Base-by-base conservation (phyloP, 1,140 invertebrate genomes). In the Probaryconus sp. region DNA sequence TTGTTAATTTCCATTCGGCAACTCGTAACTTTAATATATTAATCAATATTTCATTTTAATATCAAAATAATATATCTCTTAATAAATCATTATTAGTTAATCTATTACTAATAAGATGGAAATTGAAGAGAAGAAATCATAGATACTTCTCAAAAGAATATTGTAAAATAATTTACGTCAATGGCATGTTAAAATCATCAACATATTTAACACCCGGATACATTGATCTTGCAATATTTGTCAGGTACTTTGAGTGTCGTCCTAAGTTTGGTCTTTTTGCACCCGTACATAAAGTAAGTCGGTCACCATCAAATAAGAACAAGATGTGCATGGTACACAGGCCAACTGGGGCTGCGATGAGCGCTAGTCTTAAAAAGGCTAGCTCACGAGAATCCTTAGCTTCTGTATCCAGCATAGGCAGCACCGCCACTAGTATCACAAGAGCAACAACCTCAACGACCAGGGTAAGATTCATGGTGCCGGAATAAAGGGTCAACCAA, bases 201-300 rank as follows among this genome's bases (percentile, higher is more conserved):
- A 1, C 9, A 40, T 14, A 20, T 48, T 31, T 2, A 40, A 11
- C 26, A 42, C 6, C 5, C 20, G 2, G 10, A 10, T 6, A 24
- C 10, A 24, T 7, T 71, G 13, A 67, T 11, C 21, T 51, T 68
- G 5, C 42, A n/a, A 28, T 37, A 2, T 68, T 74, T 71, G 90
- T 24, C 87, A 97, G 97, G 88, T 99, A 99, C 88, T 99, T 99
- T 88, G 92, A 95, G 70, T 99, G 97, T 86, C 90, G 91, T 56
- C 93, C 94, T 11, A 94, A 95, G 79, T 94, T 94, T 85, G 98
- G 97, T 1, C 89, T 99, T 18, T 99, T 99, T 89, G 95, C 97
- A 4, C 97, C 97, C 0, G 85, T 94, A 14, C 91, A 93, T 78
- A 97, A 97, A 89, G 94, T 97, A 35, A 93, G 91, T 73, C 91